These are phyloP conservation scores for Apamea anceps DNA, from an alignment of 2,888 invertebrate species.

Conservation along the genomic window DNA sequence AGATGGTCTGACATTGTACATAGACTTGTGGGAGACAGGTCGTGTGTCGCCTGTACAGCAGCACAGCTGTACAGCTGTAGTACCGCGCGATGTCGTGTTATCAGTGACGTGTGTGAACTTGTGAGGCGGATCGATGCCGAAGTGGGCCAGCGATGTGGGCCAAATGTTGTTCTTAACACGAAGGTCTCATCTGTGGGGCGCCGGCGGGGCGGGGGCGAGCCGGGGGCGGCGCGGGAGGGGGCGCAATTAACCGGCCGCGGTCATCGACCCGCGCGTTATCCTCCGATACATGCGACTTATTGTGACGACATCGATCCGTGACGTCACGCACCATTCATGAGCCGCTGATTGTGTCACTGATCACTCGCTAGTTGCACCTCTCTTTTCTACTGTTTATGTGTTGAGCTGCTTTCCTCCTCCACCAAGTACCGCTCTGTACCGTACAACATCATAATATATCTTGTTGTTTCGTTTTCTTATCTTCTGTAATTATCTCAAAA, in stretches of 20 bases:
- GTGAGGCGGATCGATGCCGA: constrained; percentile 84
- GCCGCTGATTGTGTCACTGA: constrained; percentile 33
- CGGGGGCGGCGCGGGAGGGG: constrained; percentile 42
- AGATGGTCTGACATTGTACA: neutral
- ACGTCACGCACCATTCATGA: constrained; percentile 67
- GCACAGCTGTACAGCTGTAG: constrained; percentile 29
- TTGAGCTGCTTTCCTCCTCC: neutral
- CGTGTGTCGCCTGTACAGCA: constrained; percentile 6
- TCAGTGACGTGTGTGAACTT: constrained; percentile 78
- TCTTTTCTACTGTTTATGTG: neutral
- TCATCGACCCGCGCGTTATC: constrained; percentile 81
- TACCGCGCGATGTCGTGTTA: constrained; percentile 37
- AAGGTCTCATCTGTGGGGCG: constrained; percentile 75
- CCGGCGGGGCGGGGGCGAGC: constrained; percentile 21
- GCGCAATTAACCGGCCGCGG: constrained; percentile 86
- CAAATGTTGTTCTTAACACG: constrained; percentile 66
- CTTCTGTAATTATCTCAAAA: neutral
- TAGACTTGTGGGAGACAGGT: neutral
- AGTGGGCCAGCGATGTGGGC: constrained; percentile 70
- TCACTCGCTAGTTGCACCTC: neutral
- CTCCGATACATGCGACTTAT: constrained; percentile 71
- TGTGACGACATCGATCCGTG: constrained; percentile 69
- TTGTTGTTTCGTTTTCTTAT: neutral
- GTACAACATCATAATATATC: neutral
- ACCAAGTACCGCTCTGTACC: neutral